These are phyloP conservation scores for Chionoecetes opilio DNA, from an alignment of 1,140 invertebrate genomes.

Conservation along the genomic window DNA sequence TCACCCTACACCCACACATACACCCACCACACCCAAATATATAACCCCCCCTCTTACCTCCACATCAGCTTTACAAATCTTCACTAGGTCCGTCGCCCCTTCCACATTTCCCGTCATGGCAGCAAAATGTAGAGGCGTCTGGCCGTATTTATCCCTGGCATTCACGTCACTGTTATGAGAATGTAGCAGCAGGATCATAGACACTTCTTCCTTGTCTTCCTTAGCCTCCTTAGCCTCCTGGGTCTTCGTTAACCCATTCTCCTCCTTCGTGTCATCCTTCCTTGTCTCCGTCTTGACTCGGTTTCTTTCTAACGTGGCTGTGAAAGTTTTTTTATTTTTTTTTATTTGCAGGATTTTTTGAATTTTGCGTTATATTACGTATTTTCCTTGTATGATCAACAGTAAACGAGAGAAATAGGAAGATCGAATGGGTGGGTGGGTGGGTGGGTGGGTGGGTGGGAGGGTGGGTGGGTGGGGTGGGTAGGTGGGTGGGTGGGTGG, in stretches of 20 bases:
- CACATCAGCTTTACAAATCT: constrained; percentile 33
- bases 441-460: not conserved
- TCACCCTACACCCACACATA: too few relatives aligned
- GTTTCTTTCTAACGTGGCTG: too few relatives aligned
- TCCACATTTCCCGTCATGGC: constrained; percentile 83
- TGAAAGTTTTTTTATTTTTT: not conserved
- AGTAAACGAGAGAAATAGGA: not conserved
- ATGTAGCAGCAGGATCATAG: constrained; percentile 82
- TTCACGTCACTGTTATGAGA: constrained; percentile 83
- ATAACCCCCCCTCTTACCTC: constrained; percentile 54
- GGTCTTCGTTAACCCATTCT: not conserved
- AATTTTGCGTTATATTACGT: not conserved
- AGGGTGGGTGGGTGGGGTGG: not conserved
- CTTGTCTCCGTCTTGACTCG: not conserved
- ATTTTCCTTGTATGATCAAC: not conserved
- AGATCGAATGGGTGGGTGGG: not conserved
- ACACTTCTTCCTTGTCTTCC: not conserved
- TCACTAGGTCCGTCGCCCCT: constrained; percentile 46
- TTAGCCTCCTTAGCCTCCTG: not conserved
- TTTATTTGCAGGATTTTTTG: not conserved
- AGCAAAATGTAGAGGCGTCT: constrained; percentile 85
- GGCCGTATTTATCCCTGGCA: constrained; percentile 83
- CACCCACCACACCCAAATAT: too few relatives aligned
- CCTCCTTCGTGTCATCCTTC: not conserved
- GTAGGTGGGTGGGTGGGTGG: not conserved